Evolutionary conservation across 2,888 invertebrate genomes (phyloP).

Genomic region (Campaea margaritaria): DNA sequence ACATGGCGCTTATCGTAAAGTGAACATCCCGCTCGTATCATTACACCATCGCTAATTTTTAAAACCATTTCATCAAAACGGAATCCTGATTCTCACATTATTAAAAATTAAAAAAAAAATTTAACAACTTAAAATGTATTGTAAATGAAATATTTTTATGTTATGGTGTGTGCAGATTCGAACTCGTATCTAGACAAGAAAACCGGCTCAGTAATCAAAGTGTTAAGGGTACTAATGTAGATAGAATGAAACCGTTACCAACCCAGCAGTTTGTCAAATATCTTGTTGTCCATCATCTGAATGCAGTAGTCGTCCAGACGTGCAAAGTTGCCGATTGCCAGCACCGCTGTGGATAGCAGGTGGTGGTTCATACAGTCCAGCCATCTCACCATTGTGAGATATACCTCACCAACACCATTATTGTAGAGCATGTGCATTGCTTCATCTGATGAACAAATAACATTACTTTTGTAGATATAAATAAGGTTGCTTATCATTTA

Average conservation of each 20-base stretch:
- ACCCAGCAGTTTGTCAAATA: constrained; percentile 89
- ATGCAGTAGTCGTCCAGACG: constrained; percentile 93
- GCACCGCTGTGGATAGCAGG: constrained; percentile 91
- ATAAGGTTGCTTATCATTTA: background rate
- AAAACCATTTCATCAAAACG: too few relatives aligned
- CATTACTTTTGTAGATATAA: background rate
- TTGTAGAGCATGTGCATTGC: constrained; percentile 94
- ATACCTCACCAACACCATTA: constrained; percentile 89
- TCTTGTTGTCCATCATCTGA: constrained; percentile 91
- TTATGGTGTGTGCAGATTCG: too few relatives aligned
- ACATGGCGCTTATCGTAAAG: too few relatives aligned
- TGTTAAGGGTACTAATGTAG: too few relatives aligned
- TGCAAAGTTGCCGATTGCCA: constrained; percentile 96
- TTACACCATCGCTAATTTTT: too few relatives aligned
- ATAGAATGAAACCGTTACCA: background rate
- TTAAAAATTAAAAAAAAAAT: too few relatives aligned
- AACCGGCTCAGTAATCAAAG: too few relatives aligned
- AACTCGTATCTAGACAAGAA: too few relatives aligned
- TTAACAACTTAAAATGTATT: too few relatives aligned
- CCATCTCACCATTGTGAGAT: constrained; percentile 90
- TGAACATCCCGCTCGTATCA: too few relatives aligned
- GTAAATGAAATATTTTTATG: too few relatives aligned
- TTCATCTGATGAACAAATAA: constrained; percentile 85
- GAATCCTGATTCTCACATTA: too few relatives aligned
- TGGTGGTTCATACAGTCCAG: constrained; percentile 89